phyloP scores from a whole-genome alignment of 2,888 invertebrate species.

The Synanthedon andrenaeformis region DNA sequence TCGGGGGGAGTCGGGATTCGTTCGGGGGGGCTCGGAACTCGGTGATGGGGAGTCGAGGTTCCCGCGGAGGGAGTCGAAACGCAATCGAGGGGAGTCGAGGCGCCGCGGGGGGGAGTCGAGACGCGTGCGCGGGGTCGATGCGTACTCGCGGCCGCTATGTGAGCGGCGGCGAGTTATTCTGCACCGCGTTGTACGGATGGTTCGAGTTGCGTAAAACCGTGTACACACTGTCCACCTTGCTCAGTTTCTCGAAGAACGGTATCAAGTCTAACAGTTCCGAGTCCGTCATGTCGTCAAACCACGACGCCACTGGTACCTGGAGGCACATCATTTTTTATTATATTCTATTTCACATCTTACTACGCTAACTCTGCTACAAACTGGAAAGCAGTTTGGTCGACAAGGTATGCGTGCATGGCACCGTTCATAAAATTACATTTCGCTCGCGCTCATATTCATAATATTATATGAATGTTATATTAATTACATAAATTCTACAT shows the following conservation, averaged over 20 bases:
- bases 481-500: too few species aligned
- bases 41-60: not conserved
- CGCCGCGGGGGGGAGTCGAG: slow-evolving; percentile 3
- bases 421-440: too few species aligned
- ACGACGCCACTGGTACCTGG: slow-evolving; percentile 97
- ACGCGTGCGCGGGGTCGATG: slow-evolving; percentile 3
- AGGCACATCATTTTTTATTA: slow-evolving; percentile 11
- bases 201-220: slow-evolving; percentile 93
- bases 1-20: not conserved
- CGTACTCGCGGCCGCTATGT: slow-evolving; percentile 39
- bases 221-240: slow-evolving; percentile 97
- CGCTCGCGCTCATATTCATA: too few species aligned
- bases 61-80: not conserved
- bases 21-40: slow-evolving; percentile 5
- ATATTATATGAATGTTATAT: too few species aligned
- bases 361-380: too few species aligned
- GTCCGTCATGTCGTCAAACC: slow-evolving; percentile 99
- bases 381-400: too few species aligned
- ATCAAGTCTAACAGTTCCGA: slow-evolving; percentile 96
- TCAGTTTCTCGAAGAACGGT: slow-evolving; percentile 97
- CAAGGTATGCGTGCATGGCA: too few species aligned
- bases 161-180: slow-evolving; percentile 41
- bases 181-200: slow-evolving; percentile 80
- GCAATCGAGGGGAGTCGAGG: too few species aligned
- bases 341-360: not conserved